These are phyloP conservation scores for Neotoxoptera formosana DNA, from an alignment of 1,140 invertebrate species.

Conservation along the genomic window DNA sequence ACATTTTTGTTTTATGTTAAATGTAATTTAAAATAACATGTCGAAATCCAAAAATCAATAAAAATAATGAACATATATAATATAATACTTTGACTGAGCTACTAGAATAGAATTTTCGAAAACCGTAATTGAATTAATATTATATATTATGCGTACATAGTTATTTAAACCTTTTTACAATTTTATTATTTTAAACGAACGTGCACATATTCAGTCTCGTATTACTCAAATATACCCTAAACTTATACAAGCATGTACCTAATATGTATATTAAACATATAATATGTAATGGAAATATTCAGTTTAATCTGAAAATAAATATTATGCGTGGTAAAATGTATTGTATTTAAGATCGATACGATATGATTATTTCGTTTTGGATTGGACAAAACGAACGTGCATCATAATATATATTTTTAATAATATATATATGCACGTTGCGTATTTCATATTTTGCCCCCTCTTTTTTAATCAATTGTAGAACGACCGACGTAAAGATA, in stretches of 20 bases:
- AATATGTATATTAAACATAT: too few species aligned
- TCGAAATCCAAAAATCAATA: too few species aligned
- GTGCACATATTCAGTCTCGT: background rate
- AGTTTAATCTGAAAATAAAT: background rate
- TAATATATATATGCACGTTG: background rate
- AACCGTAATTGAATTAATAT: background rate
- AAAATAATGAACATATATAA: background rate
- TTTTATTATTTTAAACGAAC: background rate
- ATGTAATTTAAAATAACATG: background rate
- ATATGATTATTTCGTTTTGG: background rate
- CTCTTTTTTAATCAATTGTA: constrained; percentile 39
- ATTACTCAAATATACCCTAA: background rate
- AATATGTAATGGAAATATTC: too few species aligned
- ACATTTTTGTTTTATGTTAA: too few species aligned
- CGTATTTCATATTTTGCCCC: constrained; percentile 23
- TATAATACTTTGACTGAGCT: background rate
- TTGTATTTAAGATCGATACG: constrained; percentile 7
- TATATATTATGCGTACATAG: background rate
- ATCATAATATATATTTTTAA: constrained; percentile 9
- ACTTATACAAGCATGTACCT: too few species aligned
- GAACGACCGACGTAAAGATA: background rate
- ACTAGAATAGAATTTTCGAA: background rate
- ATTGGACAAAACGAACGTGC: background rate
- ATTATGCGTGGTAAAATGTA: background rate
- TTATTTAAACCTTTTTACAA: background rate